phyloP scores from a whole-genome alignment of 2,113 vertebrate species.

The Bubo blakistoni region DNA sequence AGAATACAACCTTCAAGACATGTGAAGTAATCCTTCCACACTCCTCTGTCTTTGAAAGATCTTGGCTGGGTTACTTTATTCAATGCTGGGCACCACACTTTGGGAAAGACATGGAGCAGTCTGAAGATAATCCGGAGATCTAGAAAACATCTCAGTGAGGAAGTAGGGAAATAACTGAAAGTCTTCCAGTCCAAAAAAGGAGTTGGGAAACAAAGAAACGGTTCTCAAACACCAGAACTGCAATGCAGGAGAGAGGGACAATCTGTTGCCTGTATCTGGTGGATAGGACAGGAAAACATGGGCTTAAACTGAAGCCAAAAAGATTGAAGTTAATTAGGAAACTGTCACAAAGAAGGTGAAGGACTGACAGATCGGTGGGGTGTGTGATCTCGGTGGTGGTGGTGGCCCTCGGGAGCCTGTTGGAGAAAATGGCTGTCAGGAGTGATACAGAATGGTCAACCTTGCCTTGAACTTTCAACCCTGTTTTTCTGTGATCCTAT shows the following conservation, averaged over 20 bases:
- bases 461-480: not conserved
- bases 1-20: not conserved
- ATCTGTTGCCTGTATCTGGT: not conserved
- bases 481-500: not conserved
- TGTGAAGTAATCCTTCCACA: not conserved
- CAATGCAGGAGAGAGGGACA: no score
- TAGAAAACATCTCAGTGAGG: not conserved
- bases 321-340: not conserved
- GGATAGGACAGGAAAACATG: not conserved
- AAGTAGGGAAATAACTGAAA: not conserved
- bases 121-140: not conserved
- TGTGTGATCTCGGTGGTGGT: not conserved
- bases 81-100: not conserved
- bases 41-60: not conserved
- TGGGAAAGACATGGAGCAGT: not conserved
- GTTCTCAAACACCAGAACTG: not conserved
- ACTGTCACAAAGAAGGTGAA: accelerated
- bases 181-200: not conserved
- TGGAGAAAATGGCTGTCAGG: not conserved
- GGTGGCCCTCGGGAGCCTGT: not conserved
- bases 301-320: not conserved
- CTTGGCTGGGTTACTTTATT: not conserved
- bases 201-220: not conserved
- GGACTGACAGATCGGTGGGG: not conserved
- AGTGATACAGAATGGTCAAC: not conserved